Conservation (phyloP, 1,140 invertebrate genomes). For the Pseudomyrmex gracilis region DNA sequence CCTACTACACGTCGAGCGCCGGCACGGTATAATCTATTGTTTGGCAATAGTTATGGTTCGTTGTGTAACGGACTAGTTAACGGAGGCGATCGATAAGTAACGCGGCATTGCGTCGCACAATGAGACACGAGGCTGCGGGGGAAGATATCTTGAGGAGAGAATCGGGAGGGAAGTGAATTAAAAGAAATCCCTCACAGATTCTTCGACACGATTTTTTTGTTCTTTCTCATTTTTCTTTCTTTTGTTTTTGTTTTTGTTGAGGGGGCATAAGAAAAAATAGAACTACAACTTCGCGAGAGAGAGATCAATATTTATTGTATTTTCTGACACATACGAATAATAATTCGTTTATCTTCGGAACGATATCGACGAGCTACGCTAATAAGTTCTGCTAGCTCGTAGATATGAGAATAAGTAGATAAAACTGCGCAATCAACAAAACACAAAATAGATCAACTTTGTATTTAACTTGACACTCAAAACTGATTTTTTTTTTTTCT, state of each 20-base stretch:
- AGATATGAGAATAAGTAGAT: too few species aligned
- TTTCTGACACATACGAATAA: too few species aligned
- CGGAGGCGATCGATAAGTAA: conserved; percentile 76
- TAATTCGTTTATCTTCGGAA: too few species aligned
- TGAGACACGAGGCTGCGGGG: conserved; percentile 37
- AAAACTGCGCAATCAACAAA: too few species aligned
- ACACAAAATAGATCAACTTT: too few species aligned
- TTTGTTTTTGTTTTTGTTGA: too few species aligned
- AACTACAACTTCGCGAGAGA: background rate
- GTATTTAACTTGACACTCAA: too few species aligned
- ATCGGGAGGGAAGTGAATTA: background rate
- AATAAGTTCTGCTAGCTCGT: too few species aligned
- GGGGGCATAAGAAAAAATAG: background rate
- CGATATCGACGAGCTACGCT: too few species aligned
- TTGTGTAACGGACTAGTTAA: conserved; percentile 79
- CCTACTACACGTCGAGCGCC: conserved; percentile 61
- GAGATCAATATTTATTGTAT: too few species aligned
- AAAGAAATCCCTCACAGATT: background rate
- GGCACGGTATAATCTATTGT: conserved; percentile 80
- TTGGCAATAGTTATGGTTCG: conserved; percentile 80
- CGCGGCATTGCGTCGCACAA: conserved; percentile 47
- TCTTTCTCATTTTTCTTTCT: background rate
- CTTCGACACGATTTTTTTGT: background rate
- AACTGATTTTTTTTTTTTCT: too few species aligned
- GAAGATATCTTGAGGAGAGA: conserved; percentile 15